phyloP scores from a whole-genome alignment of 2,888 invertebrate species.

The Dendrolimus pini region DNA sequence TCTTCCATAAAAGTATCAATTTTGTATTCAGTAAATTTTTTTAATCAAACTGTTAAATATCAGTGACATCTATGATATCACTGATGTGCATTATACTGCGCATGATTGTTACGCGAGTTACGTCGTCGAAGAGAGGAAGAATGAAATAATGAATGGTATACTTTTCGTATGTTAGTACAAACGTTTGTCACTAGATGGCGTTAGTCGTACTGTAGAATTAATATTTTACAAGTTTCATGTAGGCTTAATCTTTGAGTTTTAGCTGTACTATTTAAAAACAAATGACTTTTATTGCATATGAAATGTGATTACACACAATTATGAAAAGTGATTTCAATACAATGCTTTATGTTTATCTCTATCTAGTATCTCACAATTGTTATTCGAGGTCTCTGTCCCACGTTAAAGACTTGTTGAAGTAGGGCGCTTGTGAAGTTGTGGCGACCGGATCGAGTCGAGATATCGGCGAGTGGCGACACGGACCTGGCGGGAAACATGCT shows the following conservation, averaged over 20 bases:
- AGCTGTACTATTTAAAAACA: too few relatives aligned
- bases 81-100: too few relatives aligned
- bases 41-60: too few relatives aligned
- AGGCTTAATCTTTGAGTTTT: too few relatives aligned
- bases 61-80: too few relatives aligned
- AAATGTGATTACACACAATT: background rate
- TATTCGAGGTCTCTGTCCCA: slow-evolving; percentile 50
- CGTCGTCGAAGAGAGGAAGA: too few relatives aligned
- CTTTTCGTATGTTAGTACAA: slow-evolving; percentile 9
- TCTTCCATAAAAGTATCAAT: too few relatives aligned
- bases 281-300: too few relatives aligned
- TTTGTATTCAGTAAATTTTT: too few relatives aligned
- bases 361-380: slow-evolving; percentile 23
- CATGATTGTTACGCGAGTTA: too few relatives aligned
- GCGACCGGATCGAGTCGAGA: slow-evolving; percentile 61
- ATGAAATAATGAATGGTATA: too few relatives aligned
- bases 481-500: slow-evolving; percentile 65
- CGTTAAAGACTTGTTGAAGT: slow-evolving; percentile 62
- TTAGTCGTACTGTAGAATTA: background rate
- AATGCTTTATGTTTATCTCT: slow-evolving; percentile 22
- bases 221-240: too few relatives aligned
- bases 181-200: slow-evolving; percentile 18
- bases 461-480: slow-evolving; percentile 68
- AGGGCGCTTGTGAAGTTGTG: slow-evolving; percentile 61
- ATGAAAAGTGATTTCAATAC: background rate